These are phyloP conservation scores for Brachystomella parvula DNA, from an alignment of 1,140 invertebrate genomes.

Conservation along the genomic window DNA sequence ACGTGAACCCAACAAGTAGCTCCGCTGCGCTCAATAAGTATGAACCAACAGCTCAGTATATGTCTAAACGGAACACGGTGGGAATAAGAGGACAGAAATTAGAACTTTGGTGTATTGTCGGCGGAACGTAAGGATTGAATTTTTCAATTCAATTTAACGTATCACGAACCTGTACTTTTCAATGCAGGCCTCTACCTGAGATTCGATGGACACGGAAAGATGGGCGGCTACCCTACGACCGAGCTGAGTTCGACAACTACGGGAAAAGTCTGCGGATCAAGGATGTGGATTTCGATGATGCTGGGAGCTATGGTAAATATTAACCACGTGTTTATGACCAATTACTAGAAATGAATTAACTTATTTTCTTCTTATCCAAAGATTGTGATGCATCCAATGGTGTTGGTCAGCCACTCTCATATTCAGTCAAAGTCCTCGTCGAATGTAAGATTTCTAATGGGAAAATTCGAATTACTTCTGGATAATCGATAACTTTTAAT, in stretches of 20 bases:
- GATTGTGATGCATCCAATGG: conserved; percentile 87
- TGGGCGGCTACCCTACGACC: conserved; percentile 52
- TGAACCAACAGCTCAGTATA: conserved; percentile 68
- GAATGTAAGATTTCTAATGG: conserved; percentile 49
- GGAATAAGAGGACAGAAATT: conserved; percentile 70
- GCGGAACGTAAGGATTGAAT: conserved; percentile 62
- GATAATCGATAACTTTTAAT: not conserved
- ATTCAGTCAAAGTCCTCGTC: conserved; percentile 73
- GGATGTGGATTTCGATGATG: conserved; percentile 73
- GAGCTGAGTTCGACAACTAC: conserved; percentile 71
- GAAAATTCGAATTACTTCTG: not conserved
- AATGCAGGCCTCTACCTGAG: conserved; percentile 46
- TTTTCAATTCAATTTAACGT: not conserved
- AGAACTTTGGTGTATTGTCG: conserved; percentile 79
- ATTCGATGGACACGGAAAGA: conserved; percentile 73
- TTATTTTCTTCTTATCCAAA: too few species aligned
- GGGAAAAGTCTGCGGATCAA: conserved; percentile 84
- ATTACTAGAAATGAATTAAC: too few species aligned
- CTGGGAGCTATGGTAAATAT: conserved; percentile 78
- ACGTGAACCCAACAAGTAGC: conserved; percentile 66
- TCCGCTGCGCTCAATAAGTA: conserved; percentile 67
- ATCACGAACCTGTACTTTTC: not conserved
- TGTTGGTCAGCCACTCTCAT: conserved; percentile 69
- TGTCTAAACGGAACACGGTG: conserved; percentile 73
- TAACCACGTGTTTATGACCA: too few species aligned